These are phyloP conservation scores for Xenopus tropicalis DNA, from an alignment of 2,113 vertebrate genomes.

Conservation along the genomic window UCB_Xtro_10.0 CM004447.2:113197001-113197500, in stretches of 20 bases:
- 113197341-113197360: constrained; percentile 15
- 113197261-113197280: constrained; percentile 40
- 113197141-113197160: constrained; percentile 38
- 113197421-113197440: constrained; percentile 1
- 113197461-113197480: not conserved
- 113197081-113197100: constrained; percentile 38
- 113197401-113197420: constrained; percentile 13
- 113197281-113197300: constrained; percentile 34
- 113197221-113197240: constrained; percentile 46
- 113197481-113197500: no score
- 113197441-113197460: not conserved
- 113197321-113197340: constrained; percentile 5
- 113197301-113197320: constrained; percentile 23
- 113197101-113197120: constrained; percentile 31
- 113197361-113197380: constrained; percentile 1
- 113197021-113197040: constrained; percentile 42
- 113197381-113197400: constrained; percentile 1
- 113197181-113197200: constrained; percentile 45
- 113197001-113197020: constrained; percentile 18
- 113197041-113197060: constrained; percentile 30
- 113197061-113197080: constrained; percentile 24
- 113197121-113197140: constrained; percentile 42
- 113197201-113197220: constrained; percentile 46
- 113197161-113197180: constrained; percentile 46
- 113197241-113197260: constrained; percentile 34